Conservation (phyloP, 2,888 invertebrate species). For the Macropis europaea region DNA sequence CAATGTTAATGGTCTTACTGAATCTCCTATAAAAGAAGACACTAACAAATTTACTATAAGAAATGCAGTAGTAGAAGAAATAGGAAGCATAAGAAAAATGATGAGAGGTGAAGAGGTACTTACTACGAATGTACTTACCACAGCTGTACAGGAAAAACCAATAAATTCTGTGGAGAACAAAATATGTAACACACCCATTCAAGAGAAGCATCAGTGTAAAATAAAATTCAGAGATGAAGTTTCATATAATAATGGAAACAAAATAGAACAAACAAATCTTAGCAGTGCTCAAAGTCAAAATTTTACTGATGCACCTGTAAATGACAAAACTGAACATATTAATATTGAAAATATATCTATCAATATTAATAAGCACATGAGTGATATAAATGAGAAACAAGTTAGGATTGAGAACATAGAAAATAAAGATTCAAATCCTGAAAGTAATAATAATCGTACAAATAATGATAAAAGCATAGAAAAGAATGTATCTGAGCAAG, state of each 20-base stretch:
- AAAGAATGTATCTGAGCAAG: not conserved
- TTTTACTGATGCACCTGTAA: no score
- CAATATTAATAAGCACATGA: not conserved
- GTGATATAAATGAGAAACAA: not conserved
- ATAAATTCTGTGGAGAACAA: not conserved
- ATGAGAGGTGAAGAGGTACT: no score
- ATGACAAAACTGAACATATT: not conserved
- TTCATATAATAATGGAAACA: conserved; percentile 23
- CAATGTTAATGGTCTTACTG: not conserved
- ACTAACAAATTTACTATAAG: not conserved
- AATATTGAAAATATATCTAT: not conserved
- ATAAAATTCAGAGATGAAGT: conserved; percentile 24
- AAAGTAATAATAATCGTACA: not conserved
- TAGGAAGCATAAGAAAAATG: not conserved
- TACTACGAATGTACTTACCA: no score
- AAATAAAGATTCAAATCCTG: not conserved
- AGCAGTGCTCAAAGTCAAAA: not conserved
- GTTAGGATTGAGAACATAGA: not conserved
- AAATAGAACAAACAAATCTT: no score
- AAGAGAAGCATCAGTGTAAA: not conserved
- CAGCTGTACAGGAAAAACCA: no score
- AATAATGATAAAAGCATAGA: not conserved
- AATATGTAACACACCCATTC: not conserved
- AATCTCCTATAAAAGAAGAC: not conserved
- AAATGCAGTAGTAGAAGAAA: not conserved